phyloP scores from a whole-genome alignment of 2,888 invertebrate species.

The Crematogaster levior region DNA sequence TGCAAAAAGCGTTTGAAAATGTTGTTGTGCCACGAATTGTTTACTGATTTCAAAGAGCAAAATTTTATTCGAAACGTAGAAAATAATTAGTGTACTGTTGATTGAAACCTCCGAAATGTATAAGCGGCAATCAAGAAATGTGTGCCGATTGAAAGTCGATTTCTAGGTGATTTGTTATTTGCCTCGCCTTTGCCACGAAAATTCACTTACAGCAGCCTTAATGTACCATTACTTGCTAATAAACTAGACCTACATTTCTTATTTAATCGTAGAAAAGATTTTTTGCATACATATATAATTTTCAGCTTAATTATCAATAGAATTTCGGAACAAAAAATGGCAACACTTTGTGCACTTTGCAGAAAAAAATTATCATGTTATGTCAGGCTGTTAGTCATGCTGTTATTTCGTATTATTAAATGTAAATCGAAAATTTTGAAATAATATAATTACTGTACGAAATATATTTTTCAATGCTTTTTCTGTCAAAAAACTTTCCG shows the following conservation, averaged over 20 bases:
- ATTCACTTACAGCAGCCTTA: slow-evolving; percentile 6
- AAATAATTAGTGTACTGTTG: slow-evolving; percentile 39
- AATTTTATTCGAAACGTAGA: not conserved
- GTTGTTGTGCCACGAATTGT: not conserved
- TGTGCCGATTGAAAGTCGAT: slow-evolving; percentile 72
- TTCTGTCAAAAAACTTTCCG: too few relatives aligned
- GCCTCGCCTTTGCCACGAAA: slow-evolving; percentile 26
- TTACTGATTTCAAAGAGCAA: slow-evolving; percentile 22
- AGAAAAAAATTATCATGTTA: not conserved
- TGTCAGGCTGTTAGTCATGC: not conserved
- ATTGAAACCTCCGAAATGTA: slow-evolving; percentile 33
- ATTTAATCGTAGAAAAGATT: not conserved
- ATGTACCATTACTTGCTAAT: slow-evolving; percentile 7
- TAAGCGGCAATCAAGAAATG: slow-evolving; percentile 46
- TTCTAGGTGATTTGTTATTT: slow-evolving; percentile 60
- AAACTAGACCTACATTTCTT: not conserved
- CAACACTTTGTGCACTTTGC: not conserved
- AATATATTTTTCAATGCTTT: not conserved
- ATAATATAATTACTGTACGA: not conserved
- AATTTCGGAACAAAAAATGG: not conserved
- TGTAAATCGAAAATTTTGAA: not conserved
- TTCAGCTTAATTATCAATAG: not conserved
- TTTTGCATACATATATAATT: not conserved
- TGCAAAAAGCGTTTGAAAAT: not conserved
- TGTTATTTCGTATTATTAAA: not conserved